Conservation (phyloP, 23 tunicate species). For the Botrylloides violaceus region DNA sequence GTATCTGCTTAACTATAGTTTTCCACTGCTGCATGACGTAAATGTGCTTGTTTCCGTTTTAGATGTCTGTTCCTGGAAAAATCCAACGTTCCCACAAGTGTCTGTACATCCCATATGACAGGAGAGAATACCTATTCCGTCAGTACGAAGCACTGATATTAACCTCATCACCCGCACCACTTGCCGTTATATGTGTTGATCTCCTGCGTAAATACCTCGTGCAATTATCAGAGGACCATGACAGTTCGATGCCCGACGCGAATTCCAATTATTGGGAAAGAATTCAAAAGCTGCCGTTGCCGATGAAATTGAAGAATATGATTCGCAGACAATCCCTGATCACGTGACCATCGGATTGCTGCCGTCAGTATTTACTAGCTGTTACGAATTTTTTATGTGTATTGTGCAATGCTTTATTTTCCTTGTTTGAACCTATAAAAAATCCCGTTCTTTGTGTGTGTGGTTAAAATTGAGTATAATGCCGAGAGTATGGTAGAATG, state of each 20-base stretch:
- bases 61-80: conserved; percentile 57
- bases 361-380: no score
- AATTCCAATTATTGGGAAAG: neutral
- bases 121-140: conserved; percentile 65
- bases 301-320: neutral
- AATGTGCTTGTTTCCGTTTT: neutral
- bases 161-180: conserved; percentile 47
- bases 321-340: neutral
- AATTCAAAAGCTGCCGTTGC: neutral
- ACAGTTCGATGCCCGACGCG: neutral
- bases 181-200: conserved; percentile 20
- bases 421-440: no score
- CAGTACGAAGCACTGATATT: conserved; percentile 63
- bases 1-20: no score
- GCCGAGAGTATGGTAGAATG: no score
- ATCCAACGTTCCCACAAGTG: conserved; percentile 69
- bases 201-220: conserved; percentile 8
- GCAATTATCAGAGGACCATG: neutral
- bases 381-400: no score
- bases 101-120: conserved; percentile 63
- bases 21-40: no score
- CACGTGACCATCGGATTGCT: no score
- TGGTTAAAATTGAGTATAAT: no score
- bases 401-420: no score
- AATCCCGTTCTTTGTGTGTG: no score